These are phyloP conservation scores for Eupithecia centaureata DNA, from an alignment of 2,888 invertebrate species.

Conservation along the genomic window DNA sequence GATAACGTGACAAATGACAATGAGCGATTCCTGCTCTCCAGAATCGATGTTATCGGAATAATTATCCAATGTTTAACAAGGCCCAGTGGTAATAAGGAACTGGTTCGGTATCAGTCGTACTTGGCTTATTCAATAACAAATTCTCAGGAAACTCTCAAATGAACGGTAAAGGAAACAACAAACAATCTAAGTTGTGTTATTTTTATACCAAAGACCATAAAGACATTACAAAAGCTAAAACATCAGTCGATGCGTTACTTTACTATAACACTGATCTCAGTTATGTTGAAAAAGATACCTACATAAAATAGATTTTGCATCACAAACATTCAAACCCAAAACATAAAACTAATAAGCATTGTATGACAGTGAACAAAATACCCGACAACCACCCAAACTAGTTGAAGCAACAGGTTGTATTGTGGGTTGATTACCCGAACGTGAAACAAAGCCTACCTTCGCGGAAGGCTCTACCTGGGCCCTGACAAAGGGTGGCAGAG, in stretches of 20 bases:
- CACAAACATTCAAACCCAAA: background rate
- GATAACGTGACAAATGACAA: constrained; percentile 43
- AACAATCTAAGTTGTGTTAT: background rate
- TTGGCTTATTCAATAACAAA: background rate
- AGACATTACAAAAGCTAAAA: background rate
- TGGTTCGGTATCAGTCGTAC: background rate
- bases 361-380: background rate
- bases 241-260: background rate
- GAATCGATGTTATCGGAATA: constrained; percentile 26
- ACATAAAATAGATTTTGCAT: background rate
- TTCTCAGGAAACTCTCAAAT: background rate
- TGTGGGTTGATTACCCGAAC: constrained; percentile 46
- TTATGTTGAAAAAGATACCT: background rate
- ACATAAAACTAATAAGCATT: background rate
- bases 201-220: background rate
- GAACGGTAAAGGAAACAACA: background rate
- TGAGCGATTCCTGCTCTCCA: constrained; percentile 40
- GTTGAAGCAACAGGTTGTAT: constrained; percentile 44
- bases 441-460: constrained; percentile 59
- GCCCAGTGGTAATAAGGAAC: background rate
- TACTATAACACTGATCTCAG: background rate
- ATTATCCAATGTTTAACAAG: background rate
- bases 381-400: constrained; percentile 4
- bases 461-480: constrained; percentile 59
- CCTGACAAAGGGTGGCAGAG: constrained; percentile 40